These are phyloP conservation scores for Bryconaethiops microstoma DNA, from an alignment of 2,797 vertebrate genomes.

Conservation along the genomic window DNA sequence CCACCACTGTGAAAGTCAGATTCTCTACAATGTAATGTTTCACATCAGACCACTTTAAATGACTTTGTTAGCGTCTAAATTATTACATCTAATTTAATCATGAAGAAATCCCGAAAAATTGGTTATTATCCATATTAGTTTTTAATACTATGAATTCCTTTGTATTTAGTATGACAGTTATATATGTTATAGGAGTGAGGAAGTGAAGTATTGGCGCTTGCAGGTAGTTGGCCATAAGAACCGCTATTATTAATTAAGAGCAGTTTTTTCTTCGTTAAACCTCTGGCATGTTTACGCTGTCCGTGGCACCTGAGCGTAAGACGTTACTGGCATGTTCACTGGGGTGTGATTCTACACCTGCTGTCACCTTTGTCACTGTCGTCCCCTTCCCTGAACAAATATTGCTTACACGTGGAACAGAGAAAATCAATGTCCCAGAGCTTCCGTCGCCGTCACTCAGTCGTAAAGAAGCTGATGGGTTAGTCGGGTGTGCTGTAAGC, in stretches of 20 bases:
- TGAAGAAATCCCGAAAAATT: too few relatives aligned
- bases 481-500: constrained; percentile 21
- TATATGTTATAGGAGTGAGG: not conserved
- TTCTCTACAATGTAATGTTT: too few relatives aligned
- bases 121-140: too few relatives aligned
- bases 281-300: not conserved
- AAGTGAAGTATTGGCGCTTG: not conserved
- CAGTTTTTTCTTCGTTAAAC: not conserved
- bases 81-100: too few relatives aligned
- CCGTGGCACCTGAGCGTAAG: not conserved
- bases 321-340: constrained; percentile 23
- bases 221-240: not conserved
- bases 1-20: too few relatives aligned
- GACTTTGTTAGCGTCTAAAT: too few relatives aligned
- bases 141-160: too few relatives aligned
- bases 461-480: constrained; percentile 26
- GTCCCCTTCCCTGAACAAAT: constrained; percentile 40
- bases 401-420: constrained; percentile 42
- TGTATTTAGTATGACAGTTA: too few relatives aligned
- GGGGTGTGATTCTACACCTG: constrained; percentile 28
- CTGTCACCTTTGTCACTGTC: constrained; percentile 34
- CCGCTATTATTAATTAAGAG: not conserved
- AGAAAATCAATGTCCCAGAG: constrained; percentile 35
- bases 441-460: constrained; percentile 34
- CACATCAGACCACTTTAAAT: too few relatives aligned